Conservation (phyloP, 2,113 vertebrate species). For the Paralichthys olivaceus region DNA sequence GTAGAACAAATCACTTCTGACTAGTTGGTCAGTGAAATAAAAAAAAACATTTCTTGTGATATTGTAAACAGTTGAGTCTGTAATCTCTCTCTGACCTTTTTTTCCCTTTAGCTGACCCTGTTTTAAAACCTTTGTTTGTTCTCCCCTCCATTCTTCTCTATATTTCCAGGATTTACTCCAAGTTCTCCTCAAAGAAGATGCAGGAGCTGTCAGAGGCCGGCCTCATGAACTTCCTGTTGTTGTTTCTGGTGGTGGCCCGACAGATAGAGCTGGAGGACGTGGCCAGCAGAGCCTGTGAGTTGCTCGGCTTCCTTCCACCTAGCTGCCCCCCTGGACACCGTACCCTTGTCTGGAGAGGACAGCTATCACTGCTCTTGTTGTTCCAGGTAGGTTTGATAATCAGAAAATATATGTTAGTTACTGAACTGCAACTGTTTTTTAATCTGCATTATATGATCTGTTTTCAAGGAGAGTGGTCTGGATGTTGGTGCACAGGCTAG, state of each 20-base stretch:
- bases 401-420: not conserved
- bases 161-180: slow-evolving; percentile 92
- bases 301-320: slow-evolving; percentile 85
- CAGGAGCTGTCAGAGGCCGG: slow-evolving; percentile 92
- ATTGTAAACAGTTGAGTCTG: not conserved
- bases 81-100: too few relatives aligned
- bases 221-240: slow-evolving; percentile 91
- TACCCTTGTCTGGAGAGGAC: slow-evolving; percentile 91
- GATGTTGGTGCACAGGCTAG: slow-evolving; percentile 88
- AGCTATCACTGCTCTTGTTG: slow-evolving; percentile 89
- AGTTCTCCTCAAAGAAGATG: slow-evolving; percentile 95
- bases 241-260: slow-evolving; percentile 89
- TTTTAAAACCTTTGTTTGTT: not conserved
- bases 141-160: not conserved
- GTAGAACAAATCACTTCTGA: slow-evolving; percentile 44
- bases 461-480: slow-evolving; percentile 86
- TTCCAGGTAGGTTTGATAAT: slow-evolving; percentile 75
- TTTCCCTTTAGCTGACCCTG: not conserved
- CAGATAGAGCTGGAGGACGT: slow-evolving; percentile 91
- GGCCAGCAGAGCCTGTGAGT: slow-evolving; percentile 86
- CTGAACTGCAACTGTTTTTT: not conserved
- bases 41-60: slow-evolving; percentile 1
- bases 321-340: slow-evolving; percentile 77
- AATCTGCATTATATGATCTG: not conserved
- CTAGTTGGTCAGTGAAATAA: slow-evolving; percentile 10